phyloP scores from a whole-genome alignment of 23 tunicate genomes.

The Aplidium turbinatum region DNA sequence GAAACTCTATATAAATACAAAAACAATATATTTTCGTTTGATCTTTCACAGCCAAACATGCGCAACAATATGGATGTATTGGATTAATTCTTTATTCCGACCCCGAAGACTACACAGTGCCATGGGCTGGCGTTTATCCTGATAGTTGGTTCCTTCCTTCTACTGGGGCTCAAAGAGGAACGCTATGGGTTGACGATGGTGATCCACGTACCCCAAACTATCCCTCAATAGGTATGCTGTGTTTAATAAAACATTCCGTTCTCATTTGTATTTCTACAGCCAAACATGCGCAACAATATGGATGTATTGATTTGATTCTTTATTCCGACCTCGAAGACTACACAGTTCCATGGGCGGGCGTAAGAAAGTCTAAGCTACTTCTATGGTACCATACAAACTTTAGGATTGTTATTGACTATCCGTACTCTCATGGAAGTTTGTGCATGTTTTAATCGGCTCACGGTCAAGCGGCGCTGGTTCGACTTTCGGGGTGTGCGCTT shows the following conservation, averaged over 20 bases:
- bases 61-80: slow-evolving; percentile 64
- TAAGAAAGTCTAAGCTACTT: too few species aligned
- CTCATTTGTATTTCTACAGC: slow-evolving; percentile 25
- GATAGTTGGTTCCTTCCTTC: slow-evolving; percentile 58
- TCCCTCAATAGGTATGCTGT: slow-evolving; percentile 50
- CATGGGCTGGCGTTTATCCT: slow-evolving; percentile 65
- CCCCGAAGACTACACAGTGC: slow-evolving; percentile 66
- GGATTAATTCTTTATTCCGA: slow-evolving; percentile 75
- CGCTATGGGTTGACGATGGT: slow-evolving; percentile 33
- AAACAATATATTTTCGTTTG: neutral
- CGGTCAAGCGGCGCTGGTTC: too few species aligned
- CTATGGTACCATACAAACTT: too few species aligned
- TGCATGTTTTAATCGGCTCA: too few species aligned
- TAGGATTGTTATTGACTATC: too few species aligned
- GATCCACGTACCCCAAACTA: slow-evolving; percentile 76
- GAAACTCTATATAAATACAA: neutral
- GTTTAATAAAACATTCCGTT: too few species aligned
- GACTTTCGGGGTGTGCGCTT: too few species aligned
- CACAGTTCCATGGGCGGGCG: slow-evolving; percentile 36
- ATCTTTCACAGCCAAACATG: slow-evolving; percentile 47
- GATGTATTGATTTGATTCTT: slow-evolving; percentile 44
- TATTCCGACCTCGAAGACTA: too few species aligned
- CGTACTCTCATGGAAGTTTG: too few species aligned
- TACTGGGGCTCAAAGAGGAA: slow-evolving; percentile 74
- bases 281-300: slow-evolving; percentile 31